Conservation (phyloP, 2,888 invertebrate genomes). For the Drosophila anomalata region DNA sequence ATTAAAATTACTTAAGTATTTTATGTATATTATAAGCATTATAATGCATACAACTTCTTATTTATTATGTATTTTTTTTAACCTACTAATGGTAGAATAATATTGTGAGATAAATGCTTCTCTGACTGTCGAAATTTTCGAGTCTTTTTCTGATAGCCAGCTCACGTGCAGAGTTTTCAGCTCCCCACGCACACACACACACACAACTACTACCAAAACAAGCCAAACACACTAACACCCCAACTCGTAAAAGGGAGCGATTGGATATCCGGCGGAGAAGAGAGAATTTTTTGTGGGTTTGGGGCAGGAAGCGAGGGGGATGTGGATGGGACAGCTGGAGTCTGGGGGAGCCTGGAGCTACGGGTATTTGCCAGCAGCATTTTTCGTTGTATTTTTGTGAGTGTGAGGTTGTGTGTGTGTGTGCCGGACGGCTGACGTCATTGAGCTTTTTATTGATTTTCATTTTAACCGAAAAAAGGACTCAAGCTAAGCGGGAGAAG, state of each 20-base stretch:
- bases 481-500: conserved; percentile 31
- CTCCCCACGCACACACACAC: conserved; percentile 13
- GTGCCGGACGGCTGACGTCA: conserved; percentile 78
- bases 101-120: conserved; percentile 19
- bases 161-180: conserved; percentile 66
- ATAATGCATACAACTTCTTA: too few species aligned
- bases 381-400: conserved; percentile 33
- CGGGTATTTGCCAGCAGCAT: conserved; percentile 41
- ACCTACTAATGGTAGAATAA: not conserved
- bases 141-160: conserved; percentile 47
- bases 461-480: conserved; percentile 57
- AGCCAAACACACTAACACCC: conserved; percentile 4
- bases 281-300: conserved; percentile 9
- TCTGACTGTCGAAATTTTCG: conserved; percentile 33
- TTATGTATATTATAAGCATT: too few species aligned
- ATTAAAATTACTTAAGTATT: not conserved
- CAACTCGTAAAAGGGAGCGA: conserved; percentile 13
- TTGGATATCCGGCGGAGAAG: conserved; percentile 47
- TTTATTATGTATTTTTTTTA: not conserved
- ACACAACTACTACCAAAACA: conserved; percentile 5
- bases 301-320: not conserved
- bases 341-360: conserved; percentile 28
- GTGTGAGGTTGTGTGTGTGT: conserved; percentile 30
- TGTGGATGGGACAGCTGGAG: conserved; percentile 21
- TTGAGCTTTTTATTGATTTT: conserved; percentile 82